Base-by-base conservation (phyloP, 2,888 invertebrate genomes). In the Drosophila subsilvestris region DNA sequence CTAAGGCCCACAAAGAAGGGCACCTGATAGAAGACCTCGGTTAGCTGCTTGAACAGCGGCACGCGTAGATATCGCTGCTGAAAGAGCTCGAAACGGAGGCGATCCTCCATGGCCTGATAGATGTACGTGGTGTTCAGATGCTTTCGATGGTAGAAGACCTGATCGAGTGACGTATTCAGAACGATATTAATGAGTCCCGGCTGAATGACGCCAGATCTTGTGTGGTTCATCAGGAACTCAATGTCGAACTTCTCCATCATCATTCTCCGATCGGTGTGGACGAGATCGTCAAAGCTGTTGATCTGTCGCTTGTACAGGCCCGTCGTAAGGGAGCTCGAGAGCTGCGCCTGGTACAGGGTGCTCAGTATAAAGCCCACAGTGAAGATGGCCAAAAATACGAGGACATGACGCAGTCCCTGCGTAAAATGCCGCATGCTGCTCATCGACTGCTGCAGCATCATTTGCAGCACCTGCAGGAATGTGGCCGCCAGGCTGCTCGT, bases 241-340 rank as follows among this genome's bases (percentile, higher is more conserved):
- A 50, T 54, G n/a, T 79, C 86, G 10, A 58, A 57, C 0, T 22
- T 5, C 1, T 79, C 60, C 0, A 68, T 20, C 0, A 79, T 37
- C 6, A 86, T 8, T 0, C 5, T 44, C 12, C 60, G 69, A 1
- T 76, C 58, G 0, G 75, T 73, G 9, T 45, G 12, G 2, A 37
- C 49, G 1, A 89, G 44, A 25, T 89, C 89, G 5, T 74, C 50
- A 0, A 88, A 60, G 0, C 51, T 63, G n/a, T 80, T 67, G 6
- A 76, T 58, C 9, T 86, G 74, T 0, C 51, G 63, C 37, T 83
- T 80, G 59, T 76, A 87, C 5, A 87, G 53, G 5, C 78, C 79
- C 0, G 78, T 60, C 0, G 86, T 81, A 0, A 85, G 32, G 65
- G 81, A 80, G 53, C 89, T 87, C 0, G 79, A 80, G 4, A 89